Conservation (phyloP, 2,888 invertebrate species). For the Tanytarsus gracilentus region DNA sequence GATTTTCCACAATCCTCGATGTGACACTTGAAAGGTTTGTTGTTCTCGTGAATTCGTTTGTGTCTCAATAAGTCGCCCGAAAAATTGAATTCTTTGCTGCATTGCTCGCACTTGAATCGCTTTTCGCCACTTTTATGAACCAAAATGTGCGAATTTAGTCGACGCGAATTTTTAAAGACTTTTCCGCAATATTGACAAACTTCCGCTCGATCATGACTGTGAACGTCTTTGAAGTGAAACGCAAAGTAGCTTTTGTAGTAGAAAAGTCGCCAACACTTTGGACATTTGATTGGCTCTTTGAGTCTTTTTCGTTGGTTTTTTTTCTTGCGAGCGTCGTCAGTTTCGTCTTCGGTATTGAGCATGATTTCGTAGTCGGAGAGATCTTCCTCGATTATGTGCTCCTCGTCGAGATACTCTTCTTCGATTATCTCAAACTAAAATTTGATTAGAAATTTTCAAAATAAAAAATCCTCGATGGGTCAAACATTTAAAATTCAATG, state of each 20-base stretch:
- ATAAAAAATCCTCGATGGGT: too few species aligned
- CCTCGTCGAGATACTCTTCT: not conserved
- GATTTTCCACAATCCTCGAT: not conserved
- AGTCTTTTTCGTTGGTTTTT: conserved; percentile 15
- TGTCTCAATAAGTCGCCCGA: conserved; percentile 17
- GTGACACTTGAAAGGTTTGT: conserved; percentile 4
- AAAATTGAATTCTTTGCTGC: conserved; percentile 10
- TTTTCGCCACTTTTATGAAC: conserved; percentile 17
- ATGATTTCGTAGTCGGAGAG: not conserved
- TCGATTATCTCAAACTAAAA: too few species aligned
- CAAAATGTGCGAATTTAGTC: conserved; percentile 22
- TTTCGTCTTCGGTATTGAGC: not conserved
- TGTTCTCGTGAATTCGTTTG: conserved; percentile 17
- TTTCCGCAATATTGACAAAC: conserved; percentile 24
- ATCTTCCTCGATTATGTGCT: not conserved
- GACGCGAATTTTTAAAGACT: conserved; percentile 18
- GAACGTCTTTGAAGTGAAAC: conserved; percentile 27
- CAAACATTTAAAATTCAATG: too few species aligned
- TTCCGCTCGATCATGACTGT: not conserved
- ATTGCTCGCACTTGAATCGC: conserved; percentile 13
- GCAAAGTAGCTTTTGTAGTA: conserved; percentile 19
- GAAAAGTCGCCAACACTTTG: conserved; percentile 20
- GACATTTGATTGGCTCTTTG: conserved; percentile 10
- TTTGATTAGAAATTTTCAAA: too few species aligned
- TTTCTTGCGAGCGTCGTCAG: not conserved